Percentiles rank a stretch among this genome's conserved stretches.
Evolutionary conservation across 1,140 invertebrate species (phyloP).

Genomic region (Bombus pascuorum): DNA sequence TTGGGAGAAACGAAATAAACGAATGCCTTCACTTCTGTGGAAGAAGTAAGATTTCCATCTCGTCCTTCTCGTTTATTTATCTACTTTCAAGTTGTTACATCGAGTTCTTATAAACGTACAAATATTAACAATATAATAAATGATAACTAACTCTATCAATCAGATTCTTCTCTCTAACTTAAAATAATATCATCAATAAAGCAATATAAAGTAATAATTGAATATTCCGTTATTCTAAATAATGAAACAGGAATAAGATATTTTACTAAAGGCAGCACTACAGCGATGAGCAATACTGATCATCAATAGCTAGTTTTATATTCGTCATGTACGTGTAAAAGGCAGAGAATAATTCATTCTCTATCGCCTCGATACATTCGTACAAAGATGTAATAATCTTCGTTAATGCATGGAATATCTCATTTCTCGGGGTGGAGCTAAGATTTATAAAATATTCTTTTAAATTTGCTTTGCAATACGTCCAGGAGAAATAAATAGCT

Average conservation of each 20-base stretch:
- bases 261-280: neutral
- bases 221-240: neutral
- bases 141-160: neutral
- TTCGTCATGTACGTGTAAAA: neutral
- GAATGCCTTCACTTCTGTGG: slow-evolving; percentile 62
- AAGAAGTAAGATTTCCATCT: neutral
- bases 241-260: neutral
- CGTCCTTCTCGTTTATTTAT: neutral
- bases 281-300: too few species aligned
- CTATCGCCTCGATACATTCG: neutral
- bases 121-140: neutral
- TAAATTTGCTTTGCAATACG: slow-evolving; percentile 20
- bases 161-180: neutral
- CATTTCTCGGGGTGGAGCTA: neutral
- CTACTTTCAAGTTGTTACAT: neutral
- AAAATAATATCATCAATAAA: too few species aligned
- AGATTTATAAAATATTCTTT: neutral
- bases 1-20: slow-evolving; percentile 59
- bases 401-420: neutral
- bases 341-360: neutral
- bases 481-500: slow-evolving; percentile 16
- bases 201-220: too few species aligned
- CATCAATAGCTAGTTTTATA: neutral
- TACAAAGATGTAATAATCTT: neutral
- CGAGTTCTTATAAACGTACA: neutral